These are phyloP conservation scores for Heteronetta atricapilla DNA, from an alignment of 2,113 vertebrate genomes.

Conservation along the genomic window DNA sequence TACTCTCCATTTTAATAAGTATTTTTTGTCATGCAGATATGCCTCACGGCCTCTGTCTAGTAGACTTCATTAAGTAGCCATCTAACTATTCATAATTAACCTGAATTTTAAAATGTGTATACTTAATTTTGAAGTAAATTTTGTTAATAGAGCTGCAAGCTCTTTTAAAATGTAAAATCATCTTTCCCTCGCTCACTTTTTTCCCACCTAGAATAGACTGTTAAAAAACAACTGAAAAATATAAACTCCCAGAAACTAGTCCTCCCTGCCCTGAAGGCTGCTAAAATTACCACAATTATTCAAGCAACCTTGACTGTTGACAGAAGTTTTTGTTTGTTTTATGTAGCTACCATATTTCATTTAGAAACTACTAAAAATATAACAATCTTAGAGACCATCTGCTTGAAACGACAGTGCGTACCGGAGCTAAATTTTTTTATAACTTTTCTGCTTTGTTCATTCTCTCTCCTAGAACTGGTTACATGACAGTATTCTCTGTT, in stretches of 20 bases:
- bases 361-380: slow-evolving; percentile 60
- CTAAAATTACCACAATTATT: slow-evolving; percentile 25
- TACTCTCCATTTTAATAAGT: background rate
- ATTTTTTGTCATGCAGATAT: background rate
- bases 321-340: slow-evolving; percentile 52
- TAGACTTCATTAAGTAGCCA: background rate
- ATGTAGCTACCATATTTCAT: slow-evolving; percentile 36
- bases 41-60: background rate
- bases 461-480: background rate
- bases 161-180: background rate
- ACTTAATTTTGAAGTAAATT: background rate
- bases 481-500: background rate
- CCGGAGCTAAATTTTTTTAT: slow-evolving; percentile 3
- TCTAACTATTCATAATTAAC: background rate
- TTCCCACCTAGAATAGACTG: background rate
- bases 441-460: background rate
- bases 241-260: background rate
- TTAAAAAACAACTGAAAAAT: background rate
- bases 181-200: background rate
- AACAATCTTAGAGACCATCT: slow-evolving; percentile 44
- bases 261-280: background rate
- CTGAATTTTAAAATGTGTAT: background rate
- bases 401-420: slow-evolving; percentile 21
- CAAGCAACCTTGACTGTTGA: slow-evolving; percentile 14
- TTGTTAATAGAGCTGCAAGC: background rate